phyloP scores from a whole-genome alignment of 2,797 vertebrate species.

The Dallia pectoralis region DNA sequence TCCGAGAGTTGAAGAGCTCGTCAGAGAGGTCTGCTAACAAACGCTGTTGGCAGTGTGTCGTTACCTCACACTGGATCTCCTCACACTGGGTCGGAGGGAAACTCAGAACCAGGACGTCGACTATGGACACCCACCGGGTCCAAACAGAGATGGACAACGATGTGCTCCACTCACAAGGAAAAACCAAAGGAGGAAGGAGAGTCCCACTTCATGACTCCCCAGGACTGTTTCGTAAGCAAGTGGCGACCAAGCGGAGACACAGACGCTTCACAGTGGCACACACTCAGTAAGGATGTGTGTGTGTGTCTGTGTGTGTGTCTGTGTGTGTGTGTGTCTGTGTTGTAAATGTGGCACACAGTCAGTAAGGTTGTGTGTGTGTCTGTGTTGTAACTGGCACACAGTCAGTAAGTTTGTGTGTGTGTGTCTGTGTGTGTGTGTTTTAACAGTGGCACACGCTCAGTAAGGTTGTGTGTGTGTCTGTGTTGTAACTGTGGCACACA shows the following conservation, averaged over 20 bases:
- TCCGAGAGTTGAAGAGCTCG: background rate
- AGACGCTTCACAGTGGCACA: constrained; percentile 88
- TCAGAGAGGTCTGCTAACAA: background rate
- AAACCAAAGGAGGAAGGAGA: constrained; percentile 56
- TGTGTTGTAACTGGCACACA: constrained; percentile 74
- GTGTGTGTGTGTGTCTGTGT: constrained; percentile 4
- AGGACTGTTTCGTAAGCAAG: constrained; percentile 84
- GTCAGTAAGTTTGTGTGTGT: constrained; percentile 76
- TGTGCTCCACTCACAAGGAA: background rate
- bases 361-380: constrained; percentile 10
- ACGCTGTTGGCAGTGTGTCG: background rate
- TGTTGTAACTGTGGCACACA: too few relatives aligned
- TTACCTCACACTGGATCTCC: constrained; percentile 2
- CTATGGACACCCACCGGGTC: constrained; percentile 23
- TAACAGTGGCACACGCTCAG: too few relatives aligned
- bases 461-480: too few relatives aligned
- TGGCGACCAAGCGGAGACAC: constrained; percentile 84
- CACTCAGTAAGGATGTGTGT: constrained; percentile 77
- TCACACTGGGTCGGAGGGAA: background rate
- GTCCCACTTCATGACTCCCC: constrained; percentile 79
- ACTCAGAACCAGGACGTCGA: constrained; percentile 18
- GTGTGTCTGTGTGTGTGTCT: constrained; percentile 1
- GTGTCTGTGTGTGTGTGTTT: background rate
- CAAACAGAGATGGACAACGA: background rate
- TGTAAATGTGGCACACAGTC: too few relatives aligned